Evolutionary conservation across 37 sponge, comb jelly and placozoan genomes (phyloP).

Genomic region (Oscarella lobularis): DNA sequence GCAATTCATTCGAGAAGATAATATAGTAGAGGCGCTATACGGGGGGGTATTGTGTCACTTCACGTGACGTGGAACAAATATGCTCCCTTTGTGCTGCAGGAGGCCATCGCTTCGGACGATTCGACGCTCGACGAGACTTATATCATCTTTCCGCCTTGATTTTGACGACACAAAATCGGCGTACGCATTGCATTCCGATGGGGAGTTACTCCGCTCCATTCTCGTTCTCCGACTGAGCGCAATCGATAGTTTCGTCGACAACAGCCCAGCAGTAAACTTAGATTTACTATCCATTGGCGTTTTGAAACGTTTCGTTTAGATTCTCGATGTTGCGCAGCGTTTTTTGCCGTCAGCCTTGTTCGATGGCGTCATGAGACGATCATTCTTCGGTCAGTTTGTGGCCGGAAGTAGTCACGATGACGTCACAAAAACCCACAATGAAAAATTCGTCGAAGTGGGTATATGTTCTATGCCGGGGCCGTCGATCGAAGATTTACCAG

Average conservation of each 20-base stretch:
- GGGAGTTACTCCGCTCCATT: slow-evolving; percentile 8
- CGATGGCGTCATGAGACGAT: slow-evolving; percentile 12
- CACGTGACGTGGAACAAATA: too few relatives aligned
- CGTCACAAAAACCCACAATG: slow-evolving; percentile 5
- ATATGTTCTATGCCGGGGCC: too few relatives aligned
- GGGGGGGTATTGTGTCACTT: too few relatives aligned
- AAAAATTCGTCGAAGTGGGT: neutral
- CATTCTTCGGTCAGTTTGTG: slow-evolving; percentile 26
- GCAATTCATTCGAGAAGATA: too few relatives aligned
- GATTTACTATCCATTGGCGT: neutral
- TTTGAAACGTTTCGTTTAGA: slow-evolving; percentile 3
- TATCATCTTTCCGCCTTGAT: too few relatives aligned
- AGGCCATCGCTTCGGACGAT: too few relatives aligned
- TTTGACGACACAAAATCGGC: slow-evolving; percentile 10
- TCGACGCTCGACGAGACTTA: too few relatives aligned
- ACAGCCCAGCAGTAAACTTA: neutral
- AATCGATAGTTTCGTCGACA: neutral
- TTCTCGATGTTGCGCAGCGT: slow-evolving; percentile 1
- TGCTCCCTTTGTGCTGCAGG: too few relatives aligned
- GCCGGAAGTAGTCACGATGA: slow-evolving; percentile 12
- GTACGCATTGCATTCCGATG: neutral
- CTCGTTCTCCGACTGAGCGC: slow-evolving; percentile 8
- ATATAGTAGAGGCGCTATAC: too few relatives aligned
- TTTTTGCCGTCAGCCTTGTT: slow-evolving; percentile 1
- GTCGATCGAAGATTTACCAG: too few relatives aligned